A percentile compares a stretch with the other conserved stretches of the same genome.
Evolutionary conservation across 1,140 invertebrate species (phyloP).

Genomic region (Ceratina japonica): DNA sequence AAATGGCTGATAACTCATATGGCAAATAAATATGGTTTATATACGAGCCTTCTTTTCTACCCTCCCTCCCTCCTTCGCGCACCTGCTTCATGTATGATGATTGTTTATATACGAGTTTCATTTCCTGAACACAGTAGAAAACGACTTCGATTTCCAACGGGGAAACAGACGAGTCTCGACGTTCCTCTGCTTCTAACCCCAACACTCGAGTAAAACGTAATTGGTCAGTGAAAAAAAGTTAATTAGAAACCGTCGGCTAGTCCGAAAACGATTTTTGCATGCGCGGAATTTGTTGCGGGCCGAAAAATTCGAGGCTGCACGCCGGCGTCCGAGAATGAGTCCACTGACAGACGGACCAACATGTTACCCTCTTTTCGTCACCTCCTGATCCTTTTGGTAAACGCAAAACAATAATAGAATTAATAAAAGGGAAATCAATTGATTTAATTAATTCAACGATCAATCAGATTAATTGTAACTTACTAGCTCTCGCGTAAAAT

Average conservation of each 20-base stretch:
- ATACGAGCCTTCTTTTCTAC: constrained; percentile 36
- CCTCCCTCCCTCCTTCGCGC: neutral
- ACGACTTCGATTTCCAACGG: neutral
- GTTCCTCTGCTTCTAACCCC: constrained; percentile 41
- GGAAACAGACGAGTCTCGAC: constrained; percentile 36
- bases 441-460: too few relatives aligned
- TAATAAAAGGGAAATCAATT: neutral
- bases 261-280: neutral
- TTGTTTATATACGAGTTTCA: constrained; percentile 58
- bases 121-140: neutral
- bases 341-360: constrained; percentile 12
- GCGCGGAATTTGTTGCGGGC: neutral
- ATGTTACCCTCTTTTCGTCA: constrained; percentile 28
- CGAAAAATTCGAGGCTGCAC: neutral
- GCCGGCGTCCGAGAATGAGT: constrained; percentile 32
- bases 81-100: too few relatives aligned
- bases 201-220: neutral
- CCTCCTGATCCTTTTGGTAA: constrained; percentile 44
- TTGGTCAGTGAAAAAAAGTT: neutral
- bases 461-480: neutral
- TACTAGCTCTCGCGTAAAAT: neutral
- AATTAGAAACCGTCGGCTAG: neutral
- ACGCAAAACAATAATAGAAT: neutral
- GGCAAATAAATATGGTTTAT: constrained; percentile 69
- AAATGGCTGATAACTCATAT: constrained; percentile 63